A percentile compares a stretch with the other conserved stretches of the same genome.
Conservation (phyloP, 2,113 vertebrate species). For the Sisor rabdophorus region DNA sequence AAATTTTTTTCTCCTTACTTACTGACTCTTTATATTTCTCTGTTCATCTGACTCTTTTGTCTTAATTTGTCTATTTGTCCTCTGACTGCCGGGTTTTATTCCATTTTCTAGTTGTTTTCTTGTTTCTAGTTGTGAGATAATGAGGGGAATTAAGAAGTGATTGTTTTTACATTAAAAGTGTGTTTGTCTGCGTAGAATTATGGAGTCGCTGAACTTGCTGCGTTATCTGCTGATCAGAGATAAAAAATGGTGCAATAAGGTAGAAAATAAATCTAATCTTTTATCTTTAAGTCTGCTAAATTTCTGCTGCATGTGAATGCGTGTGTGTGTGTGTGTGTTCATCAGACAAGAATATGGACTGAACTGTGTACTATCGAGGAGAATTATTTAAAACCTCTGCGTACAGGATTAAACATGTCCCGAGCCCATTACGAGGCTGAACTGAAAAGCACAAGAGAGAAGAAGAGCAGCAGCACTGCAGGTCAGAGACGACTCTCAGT, state of each 20-base stretch:
- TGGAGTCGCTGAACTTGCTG: conserved; percentile 92
- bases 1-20: background rate
- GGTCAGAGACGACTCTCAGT: conserved; percentile 50
- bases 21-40: background rate
- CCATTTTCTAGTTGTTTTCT: too few relatives aligned
- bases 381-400: conserved; percentile 84
- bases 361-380: conserved; percentile 81
- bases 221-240: conserved; percentile 91
- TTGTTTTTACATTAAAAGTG: background rate
- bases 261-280: conserved; percentile 56
- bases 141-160: background rate
- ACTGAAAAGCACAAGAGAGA: conserved; percentile 76
- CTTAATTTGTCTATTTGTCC: background rate
- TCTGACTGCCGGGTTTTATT: background rate
- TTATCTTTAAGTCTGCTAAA: background rate
- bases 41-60: background rate
- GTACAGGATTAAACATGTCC: conserved; percentile 90
- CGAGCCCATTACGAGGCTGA: conserved; percentile 93
- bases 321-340: background rate
- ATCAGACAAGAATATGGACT: conserved; percentile 88
- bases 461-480: conserved; percentile 66
- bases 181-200: conserved; percentile 70
- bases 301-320: background rate
- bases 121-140: too few relatives aligned
- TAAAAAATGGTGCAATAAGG: conserved; percentile 83